Evolutionary conservation across 37 sponge, comb jelly and placozoan species (phyloP), one percentile per base, ranked within the genome.

Genomic region (Bolinopsis microptera): DNA sequence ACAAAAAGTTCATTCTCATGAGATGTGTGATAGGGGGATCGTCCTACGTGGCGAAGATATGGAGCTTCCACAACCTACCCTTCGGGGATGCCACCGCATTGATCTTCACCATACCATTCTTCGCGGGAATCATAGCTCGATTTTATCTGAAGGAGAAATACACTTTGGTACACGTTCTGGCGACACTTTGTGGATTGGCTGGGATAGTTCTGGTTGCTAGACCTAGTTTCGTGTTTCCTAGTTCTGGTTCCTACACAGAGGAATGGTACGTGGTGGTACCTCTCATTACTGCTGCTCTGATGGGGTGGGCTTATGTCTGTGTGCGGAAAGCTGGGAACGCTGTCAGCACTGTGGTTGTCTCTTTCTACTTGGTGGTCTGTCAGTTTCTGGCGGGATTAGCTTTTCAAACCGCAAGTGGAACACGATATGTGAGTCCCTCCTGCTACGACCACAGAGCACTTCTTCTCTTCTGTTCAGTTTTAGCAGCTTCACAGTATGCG

Each of bases 71-170:
- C 61, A 48, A 48, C 61, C 61, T 48, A 5, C 61, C 61, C 61
- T 48, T 48, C 61, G 61, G 61, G 13, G 61, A 48, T 13, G 61
- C 61, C 13, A 48, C 5, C 61, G 61, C 61, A 5, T 48, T 48
- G 61, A 18, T 48, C 5, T 48, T 48, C 61, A 48, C 61, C 61
- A 48, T 48, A 48, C 61, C 61, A 48, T 48, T 48, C 61, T 48
- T 48, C 61, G 5, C 61, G 5, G 61, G 61, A 18, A 48, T 48
- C 61, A 48, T 48, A 48, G 61, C 61, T 48, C 61, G 61, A 13
- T 48, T 48, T 48, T 48, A 48, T 13, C 61, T 48, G 61, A 48
- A 48, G 18, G 75, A 72, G 75, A 72, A 72, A 72, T 72, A 72
- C 75, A 72, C 75, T 2, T 5, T 72, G 5, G 5, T 72, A n/a